Base-by-base conservation (phyloP, 1,140 invertebrate genomes). In the Pygmarrhopalites habei region DNA sequence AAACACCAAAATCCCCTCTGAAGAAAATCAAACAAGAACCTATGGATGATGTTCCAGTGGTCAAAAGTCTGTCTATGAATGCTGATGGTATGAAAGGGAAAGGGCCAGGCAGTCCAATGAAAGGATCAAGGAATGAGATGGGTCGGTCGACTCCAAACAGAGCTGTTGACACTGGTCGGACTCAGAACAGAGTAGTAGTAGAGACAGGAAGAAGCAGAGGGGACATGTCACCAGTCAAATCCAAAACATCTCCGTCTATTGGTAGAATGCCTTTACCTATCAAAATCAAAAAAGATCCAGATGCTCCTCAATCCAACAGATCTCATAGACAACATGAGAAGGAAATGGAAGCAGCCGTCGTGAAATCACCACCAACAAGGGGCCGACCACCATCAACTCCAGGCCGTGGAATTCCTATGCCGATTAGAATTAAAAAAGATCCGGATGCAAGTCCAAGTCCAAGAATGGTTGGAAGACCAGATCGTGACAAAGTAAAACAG, bases 391-490 rank as follows among this genome's bases (percentile, higher is more conserved):
- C n/a, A n/a, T n/a, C n/a, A n/a, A n/a, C n/a, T n/a, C n/a, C n/a
- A n/a, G n/a, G n/a, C n/a, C n/a, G n/a, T n/a, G n/a, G n/a, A n/a
- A 30, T 26, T 44, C 35, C 66, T 32, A 35, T 60, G 41, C 69
- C 65, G 0, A 21, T 59, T 2, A 59, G 46, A 25, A 64, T 64
- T 25, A 64, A 64, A 19, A 64, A 64, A 21, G 61, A 63, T 15
- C n/a, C 28, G 4, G 5, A 72, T 28, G 51, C 64, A 30, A 79
- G 81, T 29, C 77, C 81, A 3, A 41, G 19, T 12, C 15, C 7
- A 12, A 15, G 15, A 23, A 41, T 12, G 5, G 39, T 39, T 39
- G 12, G 29, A 2, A 82, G 74, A 68, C 72, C 72, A 76, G 43
- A 62, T n/a, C 32, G 44, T 1, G 47, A 62, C 1, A 44, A 46